Conservation (phyloP, 2,113 vertebrate species). For the Nestor notabilis region DNA sequence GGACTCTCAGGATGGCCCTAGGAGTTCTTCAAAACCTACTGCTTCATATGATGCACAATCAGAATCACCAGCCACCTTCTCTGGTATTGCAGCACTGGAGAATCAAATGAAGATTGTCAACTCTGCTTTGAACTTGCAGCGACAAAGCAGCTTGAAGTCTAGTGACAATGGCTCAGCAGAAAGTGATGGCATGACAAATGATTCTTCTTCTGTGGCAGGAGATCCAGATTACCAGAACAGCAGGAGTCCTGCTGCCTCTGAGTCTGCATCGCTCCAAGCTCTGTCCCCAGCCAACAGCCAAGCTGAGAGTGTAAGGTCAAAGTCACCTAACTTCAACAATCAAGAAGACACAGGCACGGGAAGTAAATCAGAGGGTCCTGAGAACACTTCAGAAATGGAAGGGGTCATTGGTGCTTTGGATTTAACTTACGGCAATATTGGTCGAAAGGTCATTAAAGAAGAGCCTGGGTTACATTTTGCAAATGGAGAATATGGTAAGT, state of each 20-base stretch:
- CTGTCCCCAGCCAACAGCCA: slow-evolving; percentile 86
- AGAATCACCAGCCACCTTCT: slow-evolving; percentile 66
- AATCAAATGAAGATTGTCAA: slow-evolving; percentile 81
- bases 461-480: slow-evolving; percentile 80
- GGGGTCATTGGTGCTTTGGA: slow-evolving; percentile 86
- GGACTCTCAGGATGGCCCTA: slow-evolving; percentile 73
- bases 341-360: slow-evolving; percentile 65
- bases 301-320: slow-evolving; percentile 74
- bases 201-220: slow-evolving; percentile 71
- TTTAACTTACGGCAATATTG: slow-evolving; percentile 84
- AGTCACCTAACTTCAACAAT: slow-evolving; percentile 79
- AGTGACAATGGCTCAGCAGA: slow-evolving; percentile 79
- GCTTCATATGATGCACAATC: slow-evolving; percentile 61
- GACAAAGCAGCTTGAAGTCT: slow-evolving; percentile 86
- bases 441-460: slow-evolving; percentile 81
- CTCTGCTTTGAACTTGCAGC: slow-evolving; percentile 80
- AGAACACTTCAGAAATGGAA: slow-evolving; percentile 76
- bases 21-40: slow-evolving; percentile 56
- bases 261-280: slow-evolving; percentile 78
- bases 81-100: slow-evolving; percentile 75
- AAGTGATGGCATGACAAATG: slow-evolving; percentile 85
- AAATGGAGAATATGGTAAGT: slow-evolving; percentile 84
- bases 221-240: slow-evolving; percentile 86
- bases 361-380: slow-evolving; percentile 73
- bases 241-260: slow-evolving; percentile 82